A percentile compares a stretch with the other conserved stretches of the same genome.
These are phyloP conservation scores for Timema cristinae DNA, from an alignment of 2,888 invertebrate species.

Conservation along the genomic window DNA sequence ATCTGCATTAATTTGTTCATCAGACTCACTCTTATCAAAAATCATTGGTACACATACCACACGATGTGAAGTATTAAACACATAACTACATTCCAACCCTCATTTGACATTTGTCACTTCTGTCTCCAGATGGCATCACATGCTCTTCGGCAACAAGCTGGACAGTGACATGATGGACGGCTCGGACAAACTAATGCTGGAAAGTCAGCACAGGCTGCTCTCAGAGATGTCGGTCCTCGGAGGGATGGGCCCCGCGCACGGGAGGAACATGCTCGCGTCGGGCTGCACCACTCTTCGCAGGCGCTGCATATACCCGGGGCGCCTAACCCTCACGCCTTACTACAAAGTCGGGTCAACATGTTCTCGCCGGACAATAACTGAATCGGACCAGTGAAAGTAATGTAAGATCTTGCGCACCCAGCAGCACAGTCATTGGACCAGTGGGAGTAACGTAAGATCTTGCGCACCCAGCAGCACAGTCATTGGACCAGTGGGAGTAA, in stretches of 20 bases:
- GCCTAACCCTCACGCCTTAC: slow-evolving; percentile 21
- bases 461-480: too few species aligned
- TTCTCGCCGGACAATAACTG: slow-evolving; percentile 24
- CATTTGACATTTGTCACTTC: too few species aligned
- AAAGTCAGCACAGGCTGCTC: slow-evolving; percentile 23
- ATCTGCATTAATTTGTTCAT: too few species aligned
- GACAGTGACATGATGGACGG: slow-evolving; percentile 16
- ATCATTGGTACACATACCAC: too few species aligned
- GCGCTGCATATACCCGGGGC: slow-evolving; percentile 12
- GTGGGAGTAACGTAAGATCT: too few species aligned
- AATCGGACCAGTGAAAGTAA: not conserved
- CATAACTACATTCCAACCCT: too few species aligned
- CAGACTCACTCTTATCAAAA: too few species aligned
- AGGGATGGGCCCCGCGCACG: not conserved
- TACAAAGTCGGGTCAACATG: slow-evolving; percentile 23
- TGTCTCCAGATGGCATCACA: slow-evolving; percentile 26
- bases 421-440: too few species aligned
- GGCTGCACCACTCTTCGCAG: slow-evolving; percentile 20
- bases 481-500: too few species aligned
- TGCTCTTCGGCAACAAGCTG: slow-evolving; percentile 26
- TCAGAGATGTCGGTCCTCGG: slow-evolving; percentile 24
- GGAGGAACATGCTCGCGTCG: slow-evolving; percentile 21
- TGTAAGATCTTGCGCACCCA: too few species aligned
- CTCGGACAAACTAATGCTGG: slow-evolving; percentile 13
- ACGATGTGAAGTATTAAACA: too few species aligned